Percentiles rank a stretch among this genome's conserved stretches.
Evolutionary conservation across 2,888 invertebrate species (phyloP).

Genomic region (Thecocarcelia acutangulata): DNA sequence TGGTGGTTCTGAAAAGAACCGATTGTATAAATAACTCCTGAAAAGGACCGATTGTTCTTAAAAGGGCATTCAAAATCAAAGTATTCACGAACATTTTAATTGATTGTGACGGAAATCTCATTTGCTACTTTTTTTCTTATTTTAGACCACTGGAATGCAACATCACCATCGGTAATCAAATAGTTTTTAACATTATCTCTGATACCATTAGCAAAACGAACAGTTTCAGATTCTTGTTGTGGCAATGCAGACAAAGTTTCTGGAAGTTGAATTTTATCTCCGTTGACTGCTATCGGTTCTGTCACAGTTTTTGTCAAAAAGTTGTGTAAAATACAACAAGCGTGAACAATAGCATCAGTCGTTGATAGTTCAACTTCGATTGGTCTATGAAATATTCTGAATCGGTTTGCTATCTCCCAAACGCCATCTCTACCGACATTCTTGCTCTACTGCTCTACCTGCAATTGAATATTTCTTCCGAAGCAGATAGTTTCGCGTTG

Average conservation of each 20-base stretch:
- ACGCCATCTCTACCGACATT: slow-evolving; percentile 11
- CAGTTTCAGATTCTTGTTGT: no score
- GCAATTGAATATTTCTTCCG: slow-evolving; percentile 23
- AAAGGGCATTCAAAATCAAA: not conserved
- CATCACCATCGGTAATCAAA: not conserved
- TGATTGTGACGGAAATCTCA: not conserved
- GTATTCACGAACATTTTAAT: not conserved
- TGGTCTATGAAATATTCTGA: not conserved
- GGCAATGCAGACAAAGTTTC: no score
- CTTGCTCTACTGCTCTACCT: slow-evolving; percentile 20
- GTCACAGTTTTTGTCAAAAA: no score
- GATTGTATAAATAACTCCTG: not conserved
- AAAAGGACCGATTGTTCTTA: not conserved
- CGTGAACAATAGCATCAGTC: not conserved
- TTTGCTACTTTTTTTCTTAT: not conserved
- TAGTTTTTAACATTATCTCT: no score
- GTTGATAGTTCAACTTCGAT: not conserved
- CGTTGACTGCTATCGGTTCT: no score
- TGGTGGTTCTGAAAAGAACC: not conserved
- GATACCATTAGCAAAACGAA: no score
- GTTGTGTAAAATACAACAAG: not conserved
- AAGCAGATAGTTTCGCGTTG: not conserved
- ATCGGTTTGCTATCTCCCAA: not conserved
- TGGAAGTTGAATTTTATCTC: no score
- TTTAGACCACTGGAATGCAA: slow-evolving; percentile 2